Evolutionary conservation across 2,113 vertebrate genomes (phyloP).

Genomic region (Oxyura jamaicensis): DNA sequence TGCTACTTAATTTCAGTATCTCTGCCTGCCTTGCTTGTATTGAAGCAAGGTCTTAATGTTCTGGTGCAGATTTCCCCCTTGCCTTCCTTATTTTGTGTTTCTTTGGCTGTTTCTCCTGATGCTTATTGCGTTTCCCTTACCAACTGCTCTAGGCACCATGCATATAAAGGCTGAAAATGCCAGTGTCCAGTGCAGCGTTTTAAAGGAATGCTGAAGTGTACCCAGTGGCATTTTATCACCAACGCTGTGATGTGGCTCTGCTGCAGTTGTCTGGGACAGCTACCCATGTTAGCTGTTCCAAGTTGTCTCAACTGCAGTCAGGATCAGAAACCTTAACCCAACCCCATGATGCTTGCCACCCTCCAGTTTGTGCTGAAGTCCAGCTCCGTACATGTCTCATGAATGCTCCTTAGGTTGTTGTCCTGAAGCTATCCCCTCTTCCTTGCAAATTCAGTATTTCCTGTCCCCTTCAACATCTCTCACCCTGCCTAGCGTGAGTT

Average conservation of each 20-base stretch:
- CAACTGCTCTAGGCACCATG: background rate
- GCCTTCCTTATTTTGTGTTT: background rate
- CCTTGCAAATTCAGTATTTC: background rate
- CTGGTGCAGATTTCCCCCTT: background rate
- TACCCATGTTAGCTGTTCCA: background rate
- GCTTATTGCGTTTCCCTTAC: background rate
- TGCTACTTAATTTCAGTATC: background rate
- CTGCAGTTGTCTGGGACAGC: background rate
- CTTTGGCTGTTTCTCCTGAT: background rate
- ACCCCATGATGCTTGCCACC: background rate
- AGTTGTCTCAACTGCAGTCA: background rate
- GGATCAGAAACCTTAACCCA: background rate
- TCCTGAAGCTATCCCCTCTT: background rate
- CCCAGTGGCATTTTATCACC: background rate
- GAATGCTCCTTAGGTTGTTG: background rate
- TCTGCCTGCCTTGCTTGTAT: background rate
- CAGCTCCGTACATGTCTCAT: background rate
- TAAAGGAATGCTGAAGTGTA: background rate
- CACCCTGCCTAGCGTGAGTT: background rate
- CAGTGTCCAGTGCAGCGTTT: background rate
- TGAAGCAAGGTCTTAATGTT: background rate
- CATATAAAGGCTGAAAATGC: background rate
- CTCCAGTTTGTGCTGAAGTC: background rate
- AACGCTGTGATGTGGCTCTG: background rate
- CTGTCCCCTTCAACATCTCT: background rate